Percentiles rank a stretch among this genome's conserved stretches.
Evolutionary conservation across 92 coral and sea anemone genomes (phyloP).

Genomic region (Epizoanthus scotinus): DNA sequence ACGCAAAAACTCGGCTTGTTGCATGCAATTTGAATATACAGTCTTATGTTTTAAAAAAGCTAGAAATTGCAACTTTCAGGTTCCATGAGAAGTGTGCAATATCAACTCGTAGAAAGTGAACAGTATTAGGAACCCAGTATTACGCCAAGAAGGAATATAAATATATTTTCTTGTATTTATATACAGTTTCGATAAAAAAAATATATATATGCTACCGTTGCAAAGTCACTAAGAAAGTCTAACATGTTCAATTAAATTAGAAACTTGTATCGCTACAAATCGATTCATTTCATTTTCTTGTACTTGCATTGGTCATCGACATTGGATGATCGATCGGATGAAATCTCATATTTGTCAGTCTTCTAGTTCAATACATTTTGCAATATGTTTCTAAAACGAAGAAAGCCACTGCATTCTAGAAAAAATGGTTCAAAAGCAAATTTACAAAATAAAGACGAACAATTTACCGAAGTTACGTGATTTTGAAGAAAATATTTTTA

Average conservation of each 20-base stretch:
- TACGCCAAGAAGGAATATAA: no score
- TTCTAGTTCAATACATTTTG: no score
- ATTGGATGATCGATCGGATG: conserved; percentile 5
- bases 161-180: not conserved
- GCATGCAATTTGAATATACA: not conserved
- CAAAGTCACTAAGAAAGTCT: no score
- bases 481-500: not conserved
- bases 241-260: no score
- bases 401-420: not conserved
- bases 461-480: not conserved
- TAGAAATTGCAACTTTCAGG: conserved; percentile 9
- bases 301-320: no score
- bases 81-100: not conserved
- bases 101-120: no score
- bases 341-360: not conserved
- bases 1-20: conserved; percentile 1
- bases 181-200: not conserved
- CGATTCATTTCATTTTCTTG: not conserved
- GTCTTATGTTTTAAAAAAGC: not conserved
- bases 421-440: not conserved
- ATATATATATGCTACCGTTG: not conserved
- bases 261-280: not conserved
- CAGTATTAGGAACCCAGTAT: no score
- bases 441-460: not conserved
- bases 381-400: not conserved